phyloP scores from a whole-genome alignment of 2,888 invertebrate species.

The Cantharis lateralis region DNA sequence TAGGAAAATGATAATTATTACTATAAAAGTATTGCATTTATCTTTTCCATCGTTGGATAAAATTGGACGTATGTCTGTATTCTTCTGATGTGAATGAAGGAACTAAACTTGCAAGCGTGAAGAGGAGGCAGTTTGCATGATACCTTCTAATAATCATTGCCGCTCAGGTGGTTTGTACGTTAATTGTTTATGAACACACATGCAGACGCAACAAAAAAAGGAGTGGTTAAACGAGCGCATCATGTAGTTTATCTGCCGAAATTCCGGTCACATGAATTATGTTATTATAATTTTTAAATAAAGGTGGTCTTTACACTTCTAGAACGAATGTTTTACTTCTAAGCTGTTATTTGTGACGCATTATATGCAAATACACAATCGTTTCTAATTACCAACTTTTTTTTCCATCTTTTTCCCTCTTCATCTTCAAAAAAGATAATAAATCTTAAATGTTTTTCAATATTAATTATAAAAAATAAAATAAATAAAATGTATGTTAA shows the following conservation, averaged over 20 bases:
- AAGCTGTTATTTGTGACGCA: conserved; percentile 14
- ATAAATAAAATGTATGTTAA: not conserved
- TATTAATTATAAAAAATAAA: not conserved
- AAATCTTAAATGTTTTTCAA: not conserved
- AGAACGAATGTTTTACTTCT: conserved; percentile 11
- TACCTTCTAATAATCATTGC: conserved; percentile 38
- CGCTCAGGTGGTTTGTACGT: conserved; percentile 36
- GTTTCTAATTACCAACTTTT: not conserved
- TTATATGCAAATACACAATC: conserved; percentile 10
- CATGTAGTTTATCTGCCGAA: conserved; percentile 33
- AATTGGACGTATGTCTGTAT: not conserved
- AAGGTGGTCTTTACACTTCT: conserved; percentile 28
- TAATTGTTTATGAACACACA: conserved; percentile 38
- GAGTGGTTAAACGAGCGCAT: conserved; percentile 32
- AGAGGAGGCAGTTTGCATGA: conserved; percentile 32
- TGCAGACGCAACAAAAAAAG: conserved; percentile 32
- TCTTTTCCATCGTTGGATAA: not conserved
- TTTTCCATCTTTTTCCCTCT: not conserved
- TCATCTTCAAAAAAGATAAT: not conserved
- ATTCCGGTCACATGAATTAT: conserved; percentile 36
- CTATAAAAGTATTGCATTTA: not conserved
- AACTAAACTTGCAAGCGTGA: conserved; percentile 23
- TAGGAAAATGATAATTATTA: not conserved
- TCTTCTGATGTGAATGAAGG: conserved; percentile 10
- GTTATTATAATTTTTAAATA: conserved; percentile 34